phyloP scores from a whole-genome alignment of 2,888 invertebrate species.

The Acronicta aceris region DNA sequence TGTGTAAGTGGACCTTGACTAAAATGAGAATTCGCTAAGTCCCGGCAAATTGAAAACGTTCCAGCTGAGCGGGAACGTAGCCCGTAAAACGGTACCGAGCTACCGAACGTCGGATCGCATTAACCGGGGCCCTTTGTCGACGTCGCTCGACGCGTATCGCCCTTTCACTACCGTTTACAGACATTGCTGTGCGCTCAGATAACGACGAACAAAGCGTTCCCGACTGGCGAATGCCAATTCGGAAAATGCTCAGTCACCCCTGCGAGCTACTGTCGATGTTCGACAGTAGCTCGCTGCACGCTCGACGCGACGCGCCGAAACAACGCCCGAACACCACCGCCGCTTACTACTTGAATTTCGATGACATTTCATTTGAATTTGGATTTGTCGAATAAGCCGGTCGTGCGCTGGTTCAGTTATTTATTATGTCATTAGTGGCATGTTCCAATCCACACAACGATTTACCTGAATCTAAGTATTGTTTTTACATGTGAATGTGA shows the following conservation, averaged over 20 bases:
- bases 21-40: constrained; percentile 69
- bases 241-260: constrained; percentile 74
- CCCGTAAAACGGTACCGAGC: constrained; percentile 59
- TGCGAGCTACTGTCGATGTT: constrained; percentile 64
- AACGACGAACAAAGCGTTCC: constrained; percentile 74
- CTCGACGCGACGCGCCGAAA: constrained; percentile 25
- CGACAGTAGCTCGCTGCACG: constrained; percentile 21
- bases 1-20: constrained; percentile 73
- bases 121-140: constrained; percentile 72
- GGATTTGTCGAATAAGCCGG: constrained; percentile 52
- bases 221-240: constrained; percentile 70
- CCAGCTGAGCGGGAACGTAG: constrained; percentile 67
- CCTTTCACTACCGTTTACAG: constrained; percentile 70
- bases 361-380: constrained; percentile 56
- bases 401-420: constrained; percentile 38
- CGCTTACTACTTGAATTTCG: constrained; percentile 41
- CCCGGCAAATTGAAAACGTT: constrained; percentile 78
- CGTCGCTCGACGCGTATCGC: constrained; percentile 61
- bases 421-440: constrained; percentile 55
- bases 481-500: constrained; percentile 29
- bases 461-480: constrained; percentile 36
- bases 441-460: constrained; percentile 41
- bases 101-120: constrained; percentile 67
- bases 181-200: constrained; percentile 76
- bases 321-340: constrained; percentile 5